These are phyloP conservation scores for Thripadectes ignobilis DNA, from an alignment of 2,797 vertebrate genomes.

Conservation along the genomic window DNA sequence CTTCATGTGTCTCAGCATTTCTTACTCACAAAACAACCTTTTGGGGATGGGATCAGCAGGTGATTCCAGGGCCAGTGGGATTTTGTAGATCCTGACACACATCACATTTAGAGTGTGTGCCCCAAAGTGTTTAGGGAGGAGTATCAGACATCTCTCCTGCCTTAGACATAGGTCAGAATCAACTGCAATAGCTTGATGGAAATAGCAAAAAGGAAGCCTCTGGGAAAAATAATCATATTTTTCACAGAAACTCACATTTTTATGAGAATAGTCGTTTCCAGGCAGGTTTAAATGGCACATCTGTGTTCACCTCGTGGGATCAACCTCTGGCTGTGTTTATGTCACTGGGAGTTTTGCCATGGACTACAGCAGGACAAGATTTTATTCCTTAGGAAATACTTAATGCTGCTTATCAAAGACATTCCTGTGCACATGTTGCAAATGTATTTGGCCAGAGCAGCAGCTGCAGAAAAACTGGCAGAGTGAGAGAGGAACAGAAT, in stretches of 20 bases:
- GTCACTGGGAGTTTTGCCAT: slow-evolving; percentile 1
- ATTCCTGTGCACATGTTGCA: not conserved
- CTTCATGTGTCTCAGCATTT: not conserved
- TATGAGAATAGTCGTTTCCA: not conserved
- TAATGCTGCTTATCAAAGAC: not conserved
- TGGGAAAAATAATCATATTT: not conserved
- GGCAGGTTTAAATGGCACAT: slow-evolving; percentile 2
- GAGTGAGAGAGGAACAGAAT: not conserved
- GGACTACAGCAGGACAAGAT: not conserved
- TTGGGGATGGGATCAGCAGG: not conserved
- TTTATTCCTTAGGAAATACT: slow-evolving; percentile 10
- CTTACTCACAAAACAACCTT: accelerated
- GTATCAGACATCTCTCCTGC: not conserved
- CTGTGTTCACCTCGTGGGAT: not conserved
- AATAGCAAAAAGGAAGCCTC: not conserved
- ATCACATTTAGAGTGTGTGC: not conserved
- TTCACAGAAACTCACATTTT: not conserved
- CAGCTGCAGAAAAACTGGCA: slow-evolving; percentile 36
- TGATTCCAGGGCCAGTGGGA: not conserved
- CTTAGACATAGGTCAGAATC: not conserved
- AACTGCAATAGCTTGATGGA: not conserved
- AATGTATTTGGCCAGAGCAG: not conserved
- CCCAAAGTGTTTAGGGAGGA: not conserved
- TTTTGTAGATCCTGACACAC: not conserved
- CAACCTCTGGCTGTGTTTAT: not conserved